A percentile compares a stretch with the other conserved stretches of the same genome.
Evolutionary conservation across 2,113 vertebrate species (phyloP).

Genomic region (Neogale vison): DNA sequence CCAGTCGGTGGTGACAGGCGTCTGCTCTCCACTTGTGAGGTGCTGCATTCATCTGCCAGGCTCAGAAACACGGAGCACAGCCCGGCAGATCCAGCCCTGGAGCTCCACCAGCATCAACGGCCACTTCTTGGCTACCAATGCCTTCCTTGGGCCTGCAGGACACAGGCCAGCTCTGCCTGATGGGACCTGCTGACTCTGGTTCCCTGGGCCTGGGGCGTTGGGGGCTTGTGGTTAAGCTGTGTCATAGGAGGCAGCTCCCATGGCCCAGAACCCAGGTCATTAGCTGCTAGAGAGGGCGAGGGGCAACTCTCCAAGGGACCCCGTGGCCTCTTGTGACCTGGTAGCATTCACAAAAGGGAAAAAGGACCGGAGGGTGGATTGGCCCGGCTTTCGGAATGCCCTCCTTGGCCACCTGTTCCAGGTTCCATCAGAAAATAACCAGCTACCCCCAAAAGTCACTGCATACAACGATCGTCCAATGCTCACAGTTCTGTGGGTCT

Average conservation of each 20-base stretch:
- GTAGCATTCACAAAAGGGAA: neutral
- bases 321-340: rapidly evolving
- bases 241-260: neutral
- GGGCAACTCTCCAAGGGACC: neutral
- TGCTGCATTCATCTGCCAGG: neutral
- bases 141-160: neutral
- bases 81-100: neutral
- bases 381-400: neutral
- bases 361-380: neutral
- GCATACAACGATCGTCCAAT: neutral
- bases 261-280: neutral
- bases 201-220: neutral
- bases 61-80: neutral
- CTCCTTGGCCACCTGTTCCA: neutral
- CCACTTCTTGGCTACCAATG: rapidly evolving
- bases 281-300: neutral
- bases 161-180: neutral
- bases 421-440: neutral
- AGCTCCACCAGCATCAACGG: rapidly evolving
- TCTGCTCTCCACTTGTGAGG: neutral
- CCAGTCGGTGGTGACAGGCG: rapidly evolving
- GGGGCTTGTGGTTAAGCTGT: neutral
- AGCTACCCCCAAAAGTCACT: neutral
- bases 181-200: neutral
- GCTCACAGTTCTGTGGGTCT: neutral